Base-by-base conservation (phyloP, 2,888 invertebrate genomes). In the Venustoraphidia nigricollis region DNA sequence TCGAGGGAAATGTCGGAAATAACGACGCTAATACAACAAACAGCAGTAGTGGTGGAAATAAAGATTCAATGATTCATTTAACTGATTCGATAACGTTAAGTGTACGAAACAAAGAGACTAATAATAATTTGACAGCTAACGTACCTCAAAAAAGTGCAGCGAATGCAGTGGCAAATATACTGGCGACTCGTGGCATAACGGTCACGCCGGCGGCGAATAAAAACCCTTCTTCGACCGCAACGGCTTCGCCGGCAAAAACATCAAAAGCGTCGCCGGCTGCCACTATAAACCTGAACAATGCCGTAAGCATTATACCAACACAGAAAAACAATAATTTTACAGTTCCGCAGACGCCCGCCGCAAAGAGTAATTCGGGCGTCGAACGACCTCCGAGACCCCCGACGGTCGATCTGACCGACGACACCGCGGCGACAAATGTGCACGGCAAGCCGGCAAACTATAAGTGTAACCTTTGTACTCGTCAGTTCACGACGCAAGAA, bases 101-200 rank as follows among this genome's bases (percentile, higher is more conserved):
- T 36, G 69, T 73, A 10, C 66, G 74, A 41, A 76, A 76, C 17
- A 46, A 46, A 39, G 46, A 46, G 10, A 14, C 11, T 27, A 27
- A 27, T 27, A 27, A 42, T 11, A 8, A 27, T 14, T 41, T n/a
- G 11, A 42, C 27, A 55, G 66, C 69, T 45, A 58, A 56, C 11
- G 59, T 58, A 46, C 60, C 67, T 2, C 77, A 78, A 44, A 79
- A 79, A 57, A 77, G 77, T 38, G 82, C 84, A 60, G 81, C 83
- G 1, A 81, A 77, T 58, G 81, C 81, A 1, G 84, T 87, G 58
- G 85, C 86, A 0, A 82, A 80, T 60, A 81, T 86, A 50, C 64
- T 87, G 50, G 85, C 84, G 3, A 81, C 81, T 8, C 69, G 86
- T 52, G 86, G 86, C 2, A 86, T 87, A 48, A 85, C 84, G 36